Evolutionary conservation across 2,888 invertebrate genomes (phyloP).

Genomic region (Helobdella robusta): DNA sequence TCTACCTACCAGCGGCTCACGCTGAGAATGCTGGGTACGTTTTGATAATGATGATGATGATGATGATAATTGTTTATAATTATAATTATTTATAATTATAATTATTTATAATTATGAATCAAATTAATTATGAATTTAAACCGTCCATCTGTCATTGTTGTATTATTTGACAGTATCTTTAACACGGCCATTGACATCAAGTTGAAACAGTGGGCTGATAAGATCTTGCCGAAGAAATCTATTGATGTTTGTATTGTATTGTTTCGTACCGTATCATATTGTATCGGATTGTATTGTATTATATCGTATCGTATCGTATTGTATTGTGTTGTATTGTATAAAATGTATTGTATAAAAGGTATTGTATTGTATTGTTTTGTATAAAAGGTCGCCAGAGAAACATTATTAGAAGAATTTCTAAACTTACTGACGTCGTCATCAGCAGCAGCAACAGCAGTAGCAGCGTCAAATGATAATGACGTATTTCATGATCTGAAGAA

Average conservation of each 20-base stretch:
- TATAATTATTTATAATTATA: background rate
- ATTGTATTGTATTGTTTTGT: background rate
- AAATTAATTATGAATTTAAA: background rate
- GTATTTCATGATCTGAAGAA: conserved; percentile 80
- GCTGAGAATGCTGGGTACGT: conserved; percentile 55
- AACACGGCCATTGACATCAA: conserved; percentile 72
- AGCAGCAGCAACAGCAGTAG: conserved; percentile 46
- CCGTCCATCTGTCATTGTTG: no score
- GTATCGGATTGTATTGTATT: no score
- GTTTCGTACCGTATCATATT: no score
- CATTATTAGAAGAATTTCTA: conserved; percentile 57
- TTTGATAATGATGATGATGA: conserved; percentile 27
- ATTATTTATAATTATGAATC: background rate
- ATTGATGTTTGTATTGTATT: conserved; percentile 60
- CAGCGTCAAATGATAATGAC: conserved; percentile 57
- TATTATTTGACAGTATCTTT: conserved; percentile 42
- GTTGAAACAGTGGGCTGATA: conserved; percentile 88
- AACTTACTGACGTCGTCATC: conserved; percentile 54
- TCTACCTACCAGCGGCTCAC: conserved; percentile 87
- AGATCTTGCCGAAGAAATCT: conserved; percentile 72
- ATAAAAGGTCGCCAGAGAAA: conserved; percentile 69
- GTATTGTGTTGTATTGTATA: no score
- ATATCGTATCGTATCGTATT: no score
- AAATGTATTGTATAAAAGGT: no score
- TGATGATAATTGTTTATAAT: background rate